Evolutionary conservation across 2,888 invertebrate species (phyloP).

Genomic region (Baccha elongata): DNA sequence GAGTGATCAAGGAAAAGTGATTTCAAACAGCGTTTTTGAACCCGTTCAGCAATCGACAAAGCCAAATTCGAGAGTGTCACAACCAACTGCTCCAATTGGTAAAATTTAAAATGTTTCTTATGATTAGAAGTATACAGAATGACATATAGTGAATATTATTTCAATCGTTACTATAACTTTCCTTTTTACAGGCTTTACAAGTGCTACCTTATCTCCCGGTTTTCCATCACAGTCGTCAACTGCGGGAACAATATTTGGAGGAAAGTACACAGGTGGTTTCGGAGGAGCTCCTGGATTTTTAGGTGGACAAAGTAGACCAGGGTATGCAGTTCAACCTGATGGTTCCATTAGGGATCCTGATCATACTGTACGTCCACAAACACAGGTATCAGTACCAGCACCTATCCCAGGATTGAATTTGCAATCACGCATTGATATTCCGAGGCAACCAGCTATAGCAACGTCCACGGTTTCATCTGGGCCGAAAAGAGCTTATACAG

Average conservation of each 20-base stretch:
- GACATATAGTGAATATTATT: no score
- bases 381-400: constrained; percentile 5
- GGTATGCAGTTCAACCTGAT: constrained; percentile 75
- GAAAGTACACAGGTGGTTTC: constrained; percentile 80
- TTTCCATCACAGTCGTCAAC: neutral
- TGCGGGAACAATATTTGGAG: constrained; percentile 37
- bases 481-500: constrained; percentile 73
- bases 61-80: constrained; percentile 57
- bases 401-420: neutral
- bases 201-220: constrained; percentile 12
- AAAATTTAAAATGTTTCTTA: constrained; percentile 17
- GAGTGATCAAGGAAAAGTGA: constrained; percentile 81
- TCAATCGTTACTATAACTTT: neutral
- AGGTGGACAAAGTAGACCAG: constrained; percentile 74
- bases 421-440: constrained; percentile 13
- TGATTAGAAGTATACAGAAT: no score
- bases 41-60: constrained; percentile 77
- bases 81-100: constrained; percentile 41
- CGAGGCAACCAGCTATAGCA: neutral
- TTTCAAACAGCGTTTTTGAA: constrained; percentile 76
- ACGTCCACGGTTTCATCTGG: neutral
- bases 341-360: constrained; percentile 73
- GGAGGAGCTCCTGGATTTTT: constrained; percentile 78
- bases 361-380: constrained; percentile 57
- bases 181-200: constrained; percentile 43